Evolutionary conservation across 2,797 vertebrate genomes (phyloP).

Genomic region (Peromyscus attwateri): DNA sequence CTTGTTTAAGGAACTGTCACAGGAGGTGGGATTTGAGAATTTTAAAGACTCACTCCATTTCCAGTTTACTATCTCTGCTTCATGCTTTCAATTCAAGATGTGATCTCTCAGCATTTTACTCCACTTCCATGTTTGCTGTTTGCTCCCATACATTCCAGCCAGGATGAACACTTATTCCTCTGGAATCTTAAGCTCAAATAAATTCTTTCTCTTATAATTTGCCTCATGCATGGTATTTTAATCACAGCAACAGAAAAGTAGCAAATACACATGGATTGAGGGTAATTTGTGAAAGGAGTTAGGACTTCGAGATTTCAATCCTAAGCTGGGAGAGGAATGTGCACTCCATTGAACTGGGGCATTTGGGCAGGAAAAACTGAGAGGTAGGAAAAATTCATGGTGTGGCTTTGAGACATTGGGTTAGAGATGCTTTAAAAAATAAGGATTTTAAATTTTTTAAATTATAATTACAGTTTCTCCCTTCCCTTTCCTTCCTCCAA

Average conservation of each 20-base stretch:
- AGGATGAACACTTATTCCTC: background rate
- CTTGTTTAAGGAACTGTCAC: background rate
- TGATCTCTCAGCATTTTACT: background rate
- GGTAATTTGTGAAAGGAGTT: background rate
- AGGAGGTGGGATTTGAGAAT: background rate
- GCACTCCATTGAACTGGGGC: background rate
- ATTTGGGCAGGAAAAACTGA: background rate
- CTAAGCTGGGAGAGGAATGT: background rate
- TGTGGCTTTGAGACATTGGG: background rate
- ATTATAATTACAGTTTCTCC: too few relatives aligned
- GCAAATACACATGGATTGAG: background rate
- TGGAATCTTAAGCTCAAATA: background rate
- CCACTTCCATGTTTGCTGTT: background rate
- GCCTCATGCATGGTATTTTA: background rate
- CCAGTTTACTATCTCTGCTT: background rate
- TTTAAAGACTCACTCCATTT: background rate
- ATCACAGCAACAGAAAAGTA: background rate
- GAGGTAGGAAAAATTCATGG: background rate
- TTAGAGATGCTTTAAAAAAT: background rate
- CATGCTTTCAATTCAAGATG: background rate
- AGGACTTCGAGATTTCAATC: background rate
- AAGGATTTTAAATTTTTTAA: too few relatives aligned
- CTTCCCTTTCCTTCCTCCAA: too few relatives aligned
- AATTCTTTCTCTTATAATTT: background rate
- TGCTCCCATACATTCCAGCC: background rate